A percentile compares a stretch with the other conserved stretches of the same genome.
Evolutionary conservation across 1,140 invertebrate species (phyloP).

Genomic region (Procambarus virginalis): DNA sequence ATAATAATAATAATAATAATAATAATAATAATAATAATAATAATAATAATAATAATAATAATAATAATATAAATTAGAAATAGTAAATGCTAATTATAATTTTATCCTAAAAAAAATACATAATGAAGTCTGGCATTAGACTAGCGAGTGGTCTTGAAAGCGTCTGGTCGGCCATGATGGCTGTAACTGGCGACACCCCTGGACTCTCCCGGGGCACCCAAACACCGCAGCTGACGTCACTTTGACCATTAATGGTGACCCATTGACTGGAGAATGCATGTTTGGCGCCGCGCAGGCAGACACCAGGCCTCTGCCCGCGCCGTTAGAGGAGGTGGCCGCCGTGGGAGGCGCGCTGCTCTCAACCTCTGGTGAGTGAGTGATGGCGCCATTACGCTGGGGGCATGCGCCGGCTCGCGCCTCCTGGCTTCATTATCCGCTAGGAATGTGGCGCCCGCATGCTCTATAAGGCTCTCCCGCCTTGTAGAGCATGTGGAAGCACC

Average conservation of each 20-base stretch:
- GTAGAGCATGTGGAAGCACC: too few species aligned
- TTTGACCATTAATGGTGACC: slow-evolving; percentile 40
- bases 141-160: not conserved
- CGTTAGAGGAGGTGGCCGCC: not conserved
- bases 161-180: not conserved
- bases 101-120: not conserved
- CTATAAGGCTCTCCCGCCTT: slow-evolving; percentile 1
- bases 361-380: not conserved
- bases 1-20: not conserved
- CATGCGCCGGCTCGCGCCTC: not conserved
- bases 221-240: slow-evolving; percentile 36
- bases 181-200: not conserved
- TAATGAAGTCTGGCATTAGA: not conserved
- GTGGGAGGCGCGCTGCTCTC: not conserved
- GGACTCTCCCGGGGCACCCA: not conserved
- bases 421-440: slow-evolving; percentile 6
- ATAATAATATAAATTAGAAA: not conserved
- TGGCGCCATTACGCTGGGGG: slow-evolving; percentile 13
- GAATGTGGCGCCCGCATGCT: slow-evolving; percentile 18
- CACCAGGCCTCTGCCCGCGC: slow-evolving; percentile 20
- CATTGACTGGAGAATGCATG: slow-evolving; percentile 16
- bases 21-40: not conserved
- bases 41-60: too few species aligned
- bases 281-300: slow-evolving; percentile 1
- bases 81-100: not conserved